A percentile compares a stretch with the other conserved stretches of the same genome.
Evolutionary conservation across 64 coral and sea anemone genomes (phyloP).

Genomic region (Exaiptasia diaphana): DNA sequence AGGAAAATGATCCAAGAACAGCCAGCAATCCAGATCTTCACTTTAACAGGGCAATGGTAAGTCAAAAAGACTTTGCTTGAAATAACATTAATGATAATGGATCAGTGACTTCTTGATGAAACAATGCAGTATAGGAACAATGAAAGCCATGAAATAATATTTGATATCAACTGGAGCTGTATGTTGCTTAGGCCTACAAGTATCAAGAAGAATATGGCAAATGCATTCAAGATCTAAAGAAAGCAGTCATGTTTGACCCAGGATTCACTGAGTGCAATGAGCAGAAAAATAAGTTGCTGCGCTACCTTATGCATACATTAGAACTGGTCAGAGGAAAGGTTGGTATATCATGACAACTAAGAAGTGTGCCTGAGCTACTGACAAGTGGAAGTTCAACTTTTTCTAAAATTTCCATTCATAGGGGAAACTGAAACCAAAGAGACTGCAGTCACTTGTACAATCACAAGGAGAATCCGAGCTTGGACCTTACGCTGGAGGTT

Average conservation of each 20-base stretch:
- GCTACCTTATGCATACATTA: conserved; percentile 61
- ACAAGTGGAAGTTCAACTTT: background rate
- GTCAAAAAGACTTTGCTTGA: too few relatives aligned
- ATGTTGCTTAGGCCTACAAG: conserved; percentile 95
- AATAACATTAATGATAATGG: too few relatives aligned
- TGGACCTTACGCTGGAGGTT: conserved; percentile 73
- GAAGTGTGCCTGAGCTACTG: too few relatives aligned
- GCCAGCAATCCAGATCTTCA: conserved; percentile 91
- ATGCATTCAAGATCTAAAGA: conserved; percentile 69
- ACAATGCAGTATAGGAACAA: too few relatives aligned
- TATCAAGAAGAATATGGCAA: conserved; percentile 86
- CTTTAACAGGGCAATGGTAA: conserved; percentile 97
- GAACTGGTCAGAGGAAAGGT: conserved; percentile 84
- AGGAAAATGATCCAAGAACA: conserved; percentile 84
- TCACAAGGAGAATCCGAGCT: conserved; percentile 70
- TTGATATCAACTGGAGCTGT: too few relatives aligned
- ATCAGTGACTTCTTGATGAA: too few relatives aligned
- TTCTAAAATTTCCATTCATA: too few relatives aligned
- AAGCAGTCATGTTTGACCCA: conserved; percentile 70
- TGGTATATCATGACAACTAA: background rate
- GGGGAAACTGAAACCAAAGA: conserved; percentile 91
- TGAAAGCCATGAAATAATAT: too few relatives aligned
- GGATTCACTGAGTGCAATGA: conserved; percentile 64
- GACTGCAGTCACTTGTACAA: conserved; percentile 73
- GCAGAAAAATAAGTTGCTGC: conserved; percentile 63